These are phyloP conservation scores for Clarias macrocephalus DNA, from an alignment of 2,113 vertebrate genomes.

Conservation along the genomic window DNA sequence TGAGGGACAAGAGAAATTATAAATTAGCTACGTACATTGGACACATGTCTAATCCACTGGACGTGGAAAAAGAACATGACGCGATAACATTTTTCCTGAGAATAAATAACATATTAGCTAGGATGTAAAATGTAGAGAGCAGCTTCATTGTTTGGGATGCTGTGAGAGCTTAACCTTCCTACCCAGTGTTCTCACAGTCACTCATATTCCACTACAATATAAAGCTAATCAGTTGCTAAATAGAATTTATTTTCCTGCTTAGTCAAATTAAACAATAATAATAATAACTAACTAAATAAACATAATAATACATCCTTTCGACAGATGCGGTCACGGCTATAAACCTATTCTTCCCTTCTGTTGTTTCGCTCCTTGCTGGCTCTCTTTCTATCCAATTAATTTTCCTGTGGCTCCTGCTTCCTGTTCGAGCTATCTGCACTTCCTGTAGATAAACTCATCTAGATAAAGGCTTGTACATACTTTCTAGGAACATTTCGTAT, in stretches of 20 bases:
- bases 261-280: not conserved
- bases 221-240: not conserved
- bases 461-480: not conserved
- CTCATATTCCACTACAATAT: not conserved
- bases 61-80: not conserved
- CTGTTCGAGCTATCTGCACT: not conserved
- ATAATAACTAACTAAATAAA: too few species aligned
- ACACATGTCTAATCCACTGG: not conserved
- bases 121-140: not conserved
- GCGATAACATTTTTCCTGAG: too few species aligned
- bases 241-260: not conserved
- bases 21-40: too few species aligned
- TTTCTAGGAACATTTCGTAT: not conserved
- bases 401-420: not conserved
- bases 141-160: not conserved
- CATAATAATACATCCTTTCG: not conserved
- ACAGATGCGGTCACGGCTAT: not conserved
- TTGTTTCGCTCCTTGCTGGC: not conserved
- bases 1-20: not conserved
- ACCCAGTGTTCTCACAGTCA: not conserved
- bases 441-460: not conserved
- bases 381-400: not conserved
- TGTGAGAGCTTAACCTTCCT: too few species aligned
- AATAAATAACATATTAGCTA: not conserved
- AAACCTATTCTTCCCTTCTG: not conserved